A percentile compares a stretch with the other conserved stretches of the same genome.
Conservation (phyloP, 1,140 invertebrate genomes). For the Macrobrachium nipponense region DNA sequence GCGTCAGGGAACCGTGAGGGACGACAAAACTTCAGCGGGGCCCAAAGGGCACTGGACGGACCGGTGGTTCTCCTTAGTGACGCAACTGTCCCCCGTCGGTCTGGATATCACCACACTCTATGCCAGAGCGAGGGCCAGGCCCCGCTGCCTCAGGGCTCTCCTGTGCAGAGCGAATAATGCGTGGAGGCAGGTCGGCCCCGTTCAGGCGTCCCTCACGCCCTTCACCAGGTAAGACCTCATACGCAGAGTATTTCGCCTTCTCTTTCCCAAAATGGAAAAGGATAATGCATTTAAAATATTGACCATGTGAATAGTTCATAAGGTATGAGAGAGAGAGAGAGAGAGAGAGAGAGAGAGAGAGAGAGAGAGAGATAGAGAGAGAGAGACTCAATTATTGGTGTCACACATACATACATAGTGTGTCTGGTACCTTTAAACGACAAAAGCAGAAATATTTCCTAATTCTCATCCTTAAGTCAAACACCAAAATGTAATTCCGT, state of each 20-base stretch:
- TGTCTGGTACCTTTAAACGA: too few relatives aligned
- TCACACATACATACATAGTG: too few relatives aligned
- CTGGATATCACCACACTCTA: conserved; percentile 60
- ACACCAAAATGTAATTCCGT: too few relatives aligned
- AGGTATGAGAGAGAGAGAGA: not conserved
- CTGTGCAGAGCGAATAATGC: conserved; percentile 61
- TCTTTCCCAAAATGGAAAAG: not conserved
- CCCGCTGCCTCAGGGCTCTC: conserved; percentile 58
- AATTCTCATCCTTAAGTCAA: too few relatives aligned
- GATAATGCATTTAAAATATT: not conserved
- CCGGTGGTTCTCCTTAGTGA: conserved; percentile 63
- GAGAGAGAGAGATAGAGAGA: conserved; percentile 9
- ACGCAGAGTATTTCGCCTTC: not conserved
- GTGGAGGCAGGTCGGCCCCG: conserved; percentile 59
- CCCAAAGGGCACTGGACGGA: conserved; percentile 58
- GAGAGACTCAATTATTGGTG: not conserved
- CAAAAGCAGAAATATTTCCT: too few relatives aligned
- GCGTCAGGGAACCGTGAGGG: conserved; percentile 44
- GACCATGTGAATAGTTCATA: not conserved
- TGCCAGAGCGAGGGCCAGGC: conserved; percentile 55
- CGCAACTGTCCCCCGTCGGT: conserved; percentile 56
- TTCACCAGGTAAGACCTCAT: conserved; percentile 54
- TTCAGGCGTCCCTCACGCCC: conserved; percentile 62
- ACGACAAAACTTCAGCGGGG: conserved; percentile 10
- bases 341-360: conserved; percentile 6